Evolutionary conservation across 37 sponge, comb jelly and placozoan genomes (phyloP), one percentile per base, ranked within the genome.

Genomic region (Crambe crambe): DNA sequence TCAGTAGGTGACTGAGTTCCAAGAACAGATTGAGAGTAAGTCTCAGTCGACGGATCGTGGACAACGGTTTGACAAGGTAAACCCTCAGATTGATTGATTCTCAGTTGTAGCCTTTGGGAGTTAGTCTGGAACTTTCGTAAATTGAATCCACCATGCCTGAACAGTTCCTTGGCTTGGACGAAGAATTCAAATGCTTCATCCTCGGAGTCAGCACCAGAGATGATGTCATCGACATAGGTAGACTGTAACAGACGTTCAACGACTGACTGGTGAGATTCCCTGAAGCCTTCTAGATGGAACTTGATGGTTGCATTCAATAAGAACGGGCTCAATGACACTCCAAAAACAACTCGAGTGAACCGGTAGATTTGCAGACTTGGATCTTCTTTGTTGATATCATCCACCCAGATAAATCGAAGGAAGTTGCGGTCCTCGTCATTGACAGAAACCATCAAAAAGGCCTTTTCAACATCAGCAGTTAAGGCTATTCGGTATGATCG

Each of bases 381-480:
- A 1, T 15, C 0, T 9, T 68, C 77, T 47, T 42, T 76, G 30
- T n/a, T 29, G 21, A 59, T 31, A 69, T 87, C 82, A 58, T 81
- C 82, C 59, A 80, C 80, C 87, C 87, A 87, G 43, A 80, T 56
- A 58, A 87, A 87, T 68, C 71, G 60, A 21, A 87, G 59, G 22
- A 87, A 60, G 58, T 80, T 82, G 0, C 76, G 44, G 39, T 87
- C 88, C 8, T 57, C 72, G 23, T 74, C 63, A 12, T 57, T 60
- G 25, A 87, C 77, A 36, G 73, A 41, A 25, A 81, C 63, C 82
- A 76, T 87, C 15, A 81, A 72, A 62, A 87, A 87, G 2, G 76
- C 87, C 69, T 86, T 86, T 47, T 86, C 80, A 10, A 86, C 18
- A 58, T 86, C 87, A 41, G 81, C 87, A 2, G 60, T 80, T 27